These are phyloP conservation scores for Coluber constrictor DNA, from an alignment of 2,797 vertebrate species.

Conservation along the genomic window DNA sequence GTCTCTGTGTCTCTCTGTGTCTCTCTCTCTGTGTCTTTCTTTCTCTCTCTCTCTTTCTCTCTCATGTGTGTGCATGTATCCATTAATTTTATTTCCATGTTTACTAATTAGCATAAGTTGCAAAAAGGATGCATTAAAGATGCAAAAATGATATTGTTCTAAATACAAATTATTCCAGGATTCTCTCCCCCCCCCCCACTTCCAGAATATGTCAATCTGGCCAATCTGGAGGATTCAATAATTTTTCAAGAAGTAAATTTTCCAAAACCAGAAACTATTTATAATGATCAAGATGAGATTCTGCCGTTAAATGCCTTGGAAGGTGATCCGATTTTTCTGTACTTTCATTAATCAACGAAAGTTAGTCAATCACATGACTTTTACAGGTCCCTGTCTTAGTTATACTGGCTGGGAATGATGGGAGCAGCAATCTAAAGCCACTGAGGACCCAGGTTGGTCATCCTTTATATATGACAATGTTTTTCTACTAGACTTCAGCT, in stretches of 20 bases:
- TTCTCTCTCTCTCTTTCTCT: too few species aligned
- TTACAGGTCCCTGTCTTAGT: not conserved
- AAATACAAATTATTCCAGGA: not conserved
- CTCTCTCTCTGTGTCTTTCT: not conserved
- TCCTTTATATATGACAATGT: not conserved
- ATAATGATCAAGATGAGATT: not conserved
- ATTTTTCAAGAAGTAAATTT: not conserved
- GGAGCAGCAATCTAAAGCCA: not conserved
- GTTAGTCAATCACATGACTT: not conserved
- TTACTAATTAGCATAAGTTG: not conserved
- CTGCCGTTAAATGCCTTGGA: not conserved
- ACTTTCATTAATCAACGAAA: not conserved
- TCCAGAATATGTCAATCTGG: not conserved
- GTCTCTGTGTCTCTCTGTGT: accelerated
- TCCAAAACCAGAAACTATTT: not conserved
- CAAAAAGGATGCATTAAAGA: not conserved
- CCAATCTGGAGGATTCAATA: not conserved
- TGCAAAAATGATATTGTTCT: not conserved
- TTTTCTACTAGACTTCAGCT: not conserved
- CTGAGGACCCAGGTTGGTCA: not conserved
- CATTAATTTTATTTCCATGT: not conserved
- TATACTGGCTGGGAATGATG: not conserved
- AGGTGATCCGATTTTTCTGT: not conserved
- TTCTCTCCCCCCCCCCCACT: too few species aligned
- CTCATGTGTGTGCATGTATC: not conserved